These are phyloP conservation scores for Philereme transversata DNA, from an alignment of 2,888 invertebrate species.

Conservation along the genomic window DNA sequence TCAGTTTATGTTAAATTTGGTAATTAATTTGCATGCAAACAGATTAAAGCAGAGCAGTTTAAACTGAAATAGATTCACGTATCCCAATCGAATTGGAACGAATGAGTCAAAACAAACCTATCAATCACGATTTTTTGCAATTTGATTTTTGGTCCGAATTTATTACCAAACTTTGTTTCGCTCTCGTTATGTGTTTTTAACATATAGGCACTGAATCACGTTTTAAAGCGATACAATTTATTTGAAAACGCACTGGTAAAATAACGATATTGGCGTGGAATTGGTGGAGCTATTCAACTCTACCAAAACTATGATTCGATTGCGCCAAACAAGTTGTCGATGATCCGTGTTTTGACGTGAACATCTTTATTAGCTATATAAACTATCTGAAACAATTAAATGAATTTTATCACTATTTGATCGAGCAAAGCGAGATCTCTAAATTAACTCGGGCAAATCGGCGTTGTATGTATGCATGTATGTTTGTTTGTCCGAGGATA, in stretches of 20 bases:
- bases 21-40: background rate
- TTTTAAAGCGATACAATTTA: background rate
- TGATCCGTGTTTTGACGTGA: too few relatives aligned
- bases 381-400: too few relatives aligned
- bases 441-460: too few relatives aligned
- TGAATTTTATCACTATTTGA: too few relatives aligned
- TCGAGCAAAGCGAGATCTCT: too few relatives aligned
- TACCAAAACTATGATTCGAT: too few relatives aligned
- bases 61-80: constrained; percentile 53
- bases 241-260: background rate
- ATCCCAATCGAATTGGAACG: constrained; percentile 48
- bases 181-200: constrained; percentile 16
- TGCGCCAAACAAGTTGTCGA: too few relatives aligned
- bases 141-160: constrained; percentile 42
- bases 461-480: too few relatives aligned
- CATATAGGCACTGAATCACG: constrained; percentile 2
- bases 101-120: constrained; percentile 58
- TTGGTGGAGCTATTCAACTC: too few relatives aligned
- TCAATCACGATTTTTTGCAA: constrained; percentile 50
- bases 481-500: too few relatives aligned
- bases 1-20: background rate
- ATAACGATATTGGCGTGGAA: background rate
- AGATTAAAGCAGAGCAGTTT: constrained; percentile 43
- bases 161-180: constrained; percentile 37
- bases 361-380: too few relatives aligned